Conservation (phyloP, 1,140 invertebrate genomes). For the Polypedilum vanderplanki region DNA sequence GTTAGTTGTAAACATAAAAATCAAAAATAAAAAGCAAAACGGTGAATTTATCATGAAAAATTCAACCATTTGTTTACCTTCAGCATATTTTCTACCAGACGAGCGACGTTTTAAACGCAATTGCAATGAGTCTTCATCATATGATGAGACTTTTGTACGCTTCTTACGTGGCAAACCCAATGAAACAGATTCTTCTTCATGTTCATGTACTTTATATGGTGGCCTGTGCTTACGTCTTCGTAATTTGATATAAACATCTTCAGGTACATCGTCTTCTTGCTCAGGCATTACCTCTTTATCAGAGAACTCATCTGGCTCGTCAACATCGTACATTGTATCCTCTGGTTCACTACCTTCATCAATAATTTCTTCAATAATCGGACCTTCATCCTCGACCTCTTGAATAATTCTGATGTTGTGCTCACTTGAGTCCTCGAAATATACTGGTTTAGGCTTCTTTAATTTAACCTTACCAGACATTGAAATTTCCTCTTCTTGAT, state of each 20-base stretch:
- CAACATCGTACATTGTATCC: slow-evolving; percentile 55
- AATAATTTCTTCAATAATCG: slow-evolving; percentile 62
- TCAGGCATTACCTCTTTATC: slow-evolving; percentile 44
- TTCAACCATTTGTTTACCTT: slow-evolving; percentile 49
- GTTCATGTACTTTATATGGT: slow-evolving; percentile 42
- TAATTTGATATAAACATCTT: slow-evolving; percentile 50
- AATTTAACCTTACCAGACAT: slow-evolving; percentile 74
- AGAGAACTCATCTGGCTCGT: slow-evolving; percentile 51
- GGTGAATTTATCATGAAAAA: background rate
- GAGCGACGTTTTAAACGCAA: slow-evolving; percentile 56
- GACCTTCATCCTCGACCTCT: slow-evolving; percentile 58
- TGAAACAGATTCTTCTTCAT: slow-evolving; percentile 52
- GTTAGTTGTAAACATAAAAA: background rate
- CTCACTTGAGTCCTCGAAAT: slow-evolving; percentile 63
- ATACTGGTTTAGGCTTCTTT: slow-evolving; percentile 60
- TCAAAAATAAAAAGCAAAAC: background rate
- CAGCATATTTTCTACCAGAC: slow-evolving; percentile 49
- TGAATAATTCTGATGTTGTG: slow-evolving; percentile 62
- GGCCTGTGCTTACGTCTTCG: slow-evolving; percentile 45
- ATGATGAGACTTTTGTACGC: slow-evolving; percentile 34
- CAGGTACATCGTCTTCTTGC: slow-evolving; percentile 43
- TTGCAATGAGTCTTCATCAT: slow-evolving; percentile 43
- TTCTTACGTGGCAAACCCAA: slow-evolving; percentile 47
- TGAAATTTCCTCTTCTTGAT: slow-evolving; percentile 78
- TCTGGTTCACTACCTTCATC: slow-evolving; percentile 53